Evolutionary conservation across 2,113 vertebrate genomes (phyloP), one percentile per base, ranked within the genome.

Genomic region (Marmota monax): DNA sequence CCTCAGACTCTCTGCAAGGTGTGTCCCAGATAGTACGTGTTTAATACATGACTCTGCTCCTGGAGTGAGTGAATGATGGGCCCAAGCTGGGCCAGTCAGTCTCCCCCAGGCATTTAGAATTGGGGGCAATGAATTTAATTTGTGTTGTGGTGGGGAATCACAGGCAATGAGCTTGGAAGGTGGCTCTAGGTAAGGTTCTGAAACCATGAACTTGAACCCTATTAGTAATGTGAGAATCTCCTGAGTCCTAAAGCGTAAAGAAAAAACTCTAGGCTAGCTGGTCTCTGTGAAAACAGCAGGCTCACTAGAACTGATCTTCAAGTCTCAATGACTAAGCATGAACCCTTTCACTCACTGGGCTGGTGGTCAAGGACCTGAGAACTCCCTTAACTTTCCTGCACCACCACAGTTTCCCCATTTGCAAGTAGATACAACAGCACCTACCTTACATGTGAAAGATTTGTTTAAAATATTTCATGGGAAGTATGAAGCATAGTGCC

Each of bases 381-480:
- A 25, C 6, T 13, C 56, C 20, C 12, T 84, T 20, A 69, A 32
- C 27, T 48, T 32, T 29, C 56, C 25, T 32, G 42, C 65, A 29
- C 72, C 29, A 29, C 17, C 29, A 29, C 17, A 14, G 51, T 22
- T 17, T 63, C 17, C 42, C 72, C 77, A 16, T 76, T 4, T 90
- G 84, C 51, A 58, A 82, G 48, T 48, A 69, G 37, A 25, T 84
- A 72, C 2, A 39, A 6, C 61, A 83, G 34, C 12, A 10, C 17
- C 45, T 17, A 42, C 34, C 45, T 82, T 69, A 6, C 0, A 9
- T 3, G 20, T 37, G 37, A 18, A 18, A 90, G 14, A 13, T 17
- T 0, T 61, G 14, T 20, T 17, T 42, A 32, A 48, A 39, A n/a
- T 2, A 9, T 73, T 27, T 42, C 4, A 2, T 0, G 4, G 58